A percentile compares a stretch with the other conserved stretches of the same genome.
phyloP scores from a whole-genome alignment of 2,888 invertebrate genomes.

The Pristionchus fissidentatus region DNA sequence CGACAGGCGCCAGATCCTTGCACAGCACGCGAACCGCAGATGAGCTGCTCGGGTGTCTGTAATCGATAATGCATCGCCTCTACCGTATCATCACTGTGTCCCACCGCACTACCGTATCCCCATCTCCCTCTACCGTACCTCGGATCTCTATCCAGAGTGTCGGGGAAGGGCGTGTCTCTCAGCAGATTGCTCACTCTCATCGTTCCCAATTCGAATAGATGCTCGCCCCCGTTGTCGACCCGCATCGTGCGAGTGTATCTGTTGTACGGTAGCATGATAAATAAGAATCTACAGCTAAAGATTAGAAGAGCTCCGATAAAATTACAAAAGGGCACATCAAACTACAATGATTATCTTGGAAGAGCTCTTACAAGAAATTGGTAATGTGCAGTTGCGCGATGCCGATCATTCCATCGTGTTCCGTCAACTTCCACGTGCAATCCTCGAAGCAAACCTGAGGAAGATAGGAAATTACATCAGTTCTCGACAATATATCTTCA shows the following conservation, averaged over 20 bases:
- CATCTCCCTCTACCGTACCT: constrained; percentile 47
- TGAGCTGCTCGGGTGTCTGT: constrained; percentile 82
- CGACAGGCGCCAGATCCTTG: constrained; percentile 90
- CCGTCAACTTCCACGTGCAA: constrained; percentile 96
- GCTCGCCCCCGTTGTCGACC: constrained; percentile 96
- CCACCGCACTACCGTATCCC: background rate
- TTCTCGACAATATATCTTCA: background rate
- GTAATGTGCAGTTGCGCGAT: constrained; percentile 95
- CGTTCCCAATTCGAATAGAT: constrained; percentile 94
- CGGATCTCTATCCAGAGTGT: constrained; percentile 77
- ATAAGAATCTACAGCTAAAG: too few species aligned
- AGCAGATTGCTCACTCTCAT: constrained; percentile 93
- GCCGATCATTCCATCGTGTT: constrained; percentile 96
- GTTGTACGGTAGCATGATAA: constrained; percentile 36
- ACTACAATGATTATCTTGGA: too few species aligned
- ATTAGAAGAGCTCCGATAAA: too few species aligned
- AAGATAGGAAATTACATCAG: background rate
- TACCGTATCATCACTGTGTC: background rate
- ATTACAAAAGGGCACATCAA: too few species aligned
- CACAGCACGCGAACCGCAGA: constrained; percentile 94
- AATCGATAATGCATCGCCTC: background rate
- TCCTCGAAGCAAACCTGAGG: constrained; percentile 91
- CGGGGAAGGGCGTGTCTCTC: constrained; percentile 88
- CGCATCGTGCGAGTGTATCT: constrained; percentile 95
- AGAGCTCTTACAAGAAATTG: constrained; percentile 89